Conservation (phyloP, 2,113 vertebrate species). For the Tachycineta bicolor region DNA sequence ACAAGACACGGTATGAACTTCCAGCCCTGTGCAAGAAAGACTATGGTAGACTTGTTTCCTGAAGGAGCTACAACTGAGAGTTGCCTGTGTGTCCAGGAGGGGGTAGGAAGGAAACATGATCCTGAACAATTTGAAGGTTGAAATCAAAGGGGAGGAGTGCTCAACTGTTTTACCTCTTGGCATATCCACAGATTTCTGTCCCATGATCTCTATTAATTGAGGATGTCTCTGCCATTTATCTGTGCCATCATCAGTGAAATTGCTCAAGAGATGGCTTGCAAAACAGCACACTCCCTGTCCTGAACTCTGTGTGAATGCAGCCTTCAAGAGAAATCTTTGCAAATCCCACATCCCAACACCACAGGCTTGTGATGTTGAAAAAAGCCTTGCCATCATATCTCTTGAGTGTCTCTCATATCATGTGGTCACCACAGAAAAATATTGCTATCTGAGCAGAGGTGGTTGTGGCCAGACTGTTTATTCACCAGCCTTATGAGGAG, state of each 20-base stretch:
- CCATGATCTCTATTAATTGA: not conserved
- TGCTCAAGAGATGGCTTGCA: not conserved
- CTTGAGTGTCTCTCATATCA: not conserved
- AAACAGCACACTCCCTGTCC: not conserved
- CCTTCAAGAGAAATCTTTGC: not conserved
- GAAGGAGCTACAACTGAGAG: not conserved
- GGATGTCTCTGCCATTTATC: not conserved
- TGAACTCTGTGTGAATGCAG: not conserved
- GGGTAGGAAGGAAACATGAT: not conserved
- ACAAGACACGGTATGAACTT: not conserved
- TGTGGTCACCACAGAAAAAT: not conserved
- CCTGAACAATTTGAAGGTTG: not conserved
- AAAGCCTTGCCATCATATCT: not conserved
- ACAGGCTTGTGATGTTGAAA: not conserved
- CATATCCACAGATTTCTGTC: not conserved
- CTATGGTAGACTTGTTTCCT: not conserved
- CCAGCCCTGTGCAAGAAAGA: not conserved
- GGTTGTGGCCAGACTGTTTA: not conserved
- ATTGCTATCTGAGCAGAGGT: not conserved
- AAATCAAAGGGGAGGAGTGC: not conserved
- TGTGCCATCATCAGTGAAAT: not conserved
- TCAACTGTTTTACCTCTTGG: not conserved
- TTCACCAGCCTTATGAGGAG: not conserved
- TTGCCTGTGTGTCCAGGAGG: fast-evolving
- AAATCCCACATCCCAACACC: not conserved